Evolutionary conservation across 1,140 invertebrate genomes (phyloP).

Genomic region (Drosophila bipectinata): DNA sequence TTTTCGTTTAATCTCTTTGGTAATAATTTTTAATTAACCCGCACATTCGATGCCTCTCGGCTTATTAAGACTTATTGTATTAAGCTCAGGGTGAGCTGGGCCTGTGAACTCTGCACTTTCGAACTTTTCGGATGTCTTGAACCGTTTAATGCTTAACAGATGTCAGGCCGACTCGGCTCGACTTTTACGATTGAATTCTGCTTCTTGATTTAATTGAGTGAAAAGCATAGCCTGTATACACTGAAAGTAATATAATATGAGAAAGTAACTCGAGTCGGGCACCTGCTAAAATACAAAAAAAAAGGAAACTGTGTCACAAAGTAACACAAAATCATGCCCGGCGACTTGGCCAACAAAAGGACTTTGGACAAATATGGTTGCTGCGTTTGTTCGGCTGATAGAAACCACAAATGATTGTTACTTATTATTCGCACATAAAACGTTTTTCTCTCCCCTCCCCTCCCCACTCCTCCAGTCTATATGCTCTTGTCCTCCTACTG

Average conservation of each 20-base stretch:
- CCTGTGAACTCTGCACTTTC: constrained; percentile 47
- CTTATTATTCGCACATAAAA: constrained; percentile 55
- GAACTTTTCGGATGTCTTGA: constrained; percentile 25
- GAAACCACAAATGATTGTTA: constrained; percentile 53
- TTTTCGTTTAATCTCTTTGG: constrained; percentile 61
- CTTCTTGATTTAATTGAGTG: constrained; percentile 17
- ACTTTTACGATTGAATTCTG: constrained; percentile 7
- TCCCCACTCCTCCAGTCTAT: background rate
- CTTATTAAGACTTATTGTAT: constrained; percentile 54
- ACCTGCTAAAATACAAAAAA: constrained; percentile 21
- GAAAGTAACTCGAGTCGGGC: constrained; percentile 24
- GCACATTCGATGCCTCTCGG: constrained; percentile 47
- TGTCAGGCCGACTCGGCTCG: constrained; percentile 6
- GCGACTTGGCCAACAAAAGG: constrained; percentile 15
- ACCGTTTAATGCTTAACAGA: constrained; percentile 28
- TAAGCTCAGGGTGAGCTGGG: constrained; percentile 2
- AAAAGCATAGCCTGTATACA: constrained; percentile 3
- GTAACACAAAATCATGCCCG: constrained; percentile 34
- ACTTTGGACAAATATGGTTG: constrained; percentile 24
- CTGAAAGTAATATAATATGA: constrained; percentile 27
- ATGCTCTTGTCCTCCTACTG: background rate
- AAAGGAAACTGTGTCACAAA: constrained; percentile 47
- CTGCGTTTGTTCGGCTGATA: constrained; percentile 36
- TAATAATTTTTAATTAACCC: constrained; percentile 74
- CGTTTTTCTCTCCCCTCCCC: constrained; percentile 22